Evolutionary conservation across 2,797 vertebrate genomes (phyloP).

Genomic region (Corythornis leucogaster): DNA sequence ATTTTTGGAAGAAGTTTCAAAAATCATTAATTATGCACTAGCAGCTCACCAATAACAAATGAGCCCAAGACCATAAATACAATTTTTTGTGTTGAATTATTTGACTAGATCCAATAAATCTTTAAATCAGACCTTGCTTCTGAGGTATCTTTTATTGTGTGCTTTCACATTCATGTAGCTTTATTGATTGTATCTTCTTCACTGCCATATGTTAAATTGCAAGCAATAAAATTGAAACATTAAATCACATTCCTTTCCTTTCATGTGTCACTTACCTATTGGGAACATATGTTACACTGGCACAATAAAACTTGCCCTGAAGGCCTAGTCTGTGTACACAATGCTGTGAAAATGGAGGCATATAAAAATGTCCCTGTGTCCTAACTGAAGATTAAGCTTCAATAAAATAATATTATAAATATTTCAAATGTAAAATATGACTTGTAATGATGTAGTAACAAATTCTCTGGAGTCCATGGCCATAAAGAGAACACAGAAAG

Average conservation of each 20-base stretch:
- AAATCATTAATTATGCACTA: neutral
- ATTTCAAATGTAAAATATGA: constrained; percentile 63
- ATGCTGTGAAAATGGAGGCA: constrained; percentile 46
- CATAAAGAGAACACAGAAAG: neutral
- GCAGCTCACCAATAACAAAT: neutral
- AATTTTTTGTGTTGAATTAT: constrained; percentile 51
- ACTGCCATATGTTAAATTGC: constrained; percentile 70
- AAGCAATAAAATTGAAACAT: constrained; percentile 75
- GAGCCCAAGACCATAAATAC: neutral
- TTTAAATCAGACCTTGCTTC: constrained; percentile 46
- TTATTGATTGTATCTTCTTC: constrained; percentile 74
- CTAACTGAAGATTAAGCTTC: constrained; percentile 60
- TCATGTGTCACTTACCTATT: constrained; percentile 77
- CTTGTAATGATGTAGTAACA: constrained; percentile 48
- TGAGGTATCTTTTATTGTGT: constrained; percentile 49
- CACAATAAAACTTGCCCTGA: constrained; percentile 59
- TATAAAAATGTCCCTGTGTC: constrained; percentile 66
- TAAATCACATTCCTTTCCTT: constrained; percentile 77
- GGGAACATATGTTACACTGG: constrained; percentile 74
- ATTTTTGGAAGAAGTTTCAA: neutral
- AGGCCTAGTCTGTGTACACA: constrained; percentile 18
- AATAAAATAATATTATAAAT: constrained; percentile 66
- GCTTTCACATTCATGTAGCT: constrained; percentile 60
- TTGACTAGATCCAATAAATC: constrained; percentile 51
- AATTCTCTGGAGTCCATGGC: constrained; percentile 8